A percentile compares a stretch with the other conserved stretches of the same genome.
phyloP scores from a whole-genome alignment of 2,113 vertebrate genomes.

The Serilophus lunatus region DNA sequence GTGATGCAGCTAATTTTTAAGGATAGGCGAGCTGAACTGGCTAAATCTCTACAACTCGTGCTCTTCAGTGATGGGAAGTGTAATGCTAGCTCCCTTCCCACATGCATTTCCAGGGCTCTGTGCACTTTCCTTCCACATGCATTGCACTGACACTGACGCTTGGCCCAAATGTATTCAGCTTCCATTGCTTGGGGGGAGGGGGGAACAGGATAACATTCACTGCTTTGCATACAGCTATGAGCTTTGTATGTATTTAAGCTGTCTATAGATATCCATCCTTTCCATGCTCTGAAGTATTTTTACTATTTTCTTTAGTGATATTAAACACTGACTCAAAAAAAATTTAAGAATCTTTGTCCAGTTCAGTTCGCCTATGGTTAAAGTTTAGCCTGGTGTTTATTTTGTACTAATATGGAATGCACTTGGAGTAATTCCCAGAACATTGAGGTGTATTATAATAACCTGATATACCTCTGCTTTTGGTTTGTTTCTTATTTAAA shows the following conservation, averaged over 20 bases:
- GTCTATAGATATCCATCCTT: conserved; percentile 26
- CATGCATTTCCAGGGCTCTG: not conserved
- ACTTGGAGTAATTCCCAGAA: conserved; percentile 74
- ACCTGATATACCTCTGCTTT: conserved; percentile 76
- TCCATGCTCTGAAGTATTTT: not conserved
- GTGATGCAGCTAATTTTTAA: conserved; percentile 23
- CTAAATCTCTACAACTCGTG: not conserved
- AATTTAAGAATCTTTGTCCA: not conserved
- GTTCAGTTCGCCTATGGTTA: conserved; percentile 54
- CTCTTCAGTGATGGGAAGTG: not conserved
- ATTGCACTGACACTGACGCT: conserved; percentile 17
- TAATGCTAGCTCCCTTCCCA: not conserved
- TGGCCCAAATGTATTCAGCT: conserved; percentile 38
- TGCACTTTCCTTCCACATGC: not conserved
- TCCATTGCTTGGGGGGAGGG: conserved; percentile 4
- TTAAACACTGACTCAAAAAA: not conserved
- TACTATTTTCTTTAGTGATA: conserved; percentile 6
- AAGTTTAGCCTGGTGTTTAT: conserved; percentile 58
- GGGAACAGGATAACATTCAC: not conserved
- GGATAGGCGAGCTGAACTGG: conserved; percentile 27
- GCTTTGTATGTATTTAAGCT: conserved; percentile 28
- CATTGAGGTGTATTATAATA: conserved; percentile 61
- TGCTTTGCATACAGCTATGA: conserved; percentile 22
- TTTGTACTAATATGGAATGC: conserved; percentile 76
- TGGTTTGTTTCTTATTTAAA: conserved; percentile 22